A percentile compares a stretch with the other conserved stretches of the same genome.
These are phyloP conservation scores for Luperina testacea DNA, from an alignment of 2,888 invertebrate species.

Conservation along the genomic window DNA sequence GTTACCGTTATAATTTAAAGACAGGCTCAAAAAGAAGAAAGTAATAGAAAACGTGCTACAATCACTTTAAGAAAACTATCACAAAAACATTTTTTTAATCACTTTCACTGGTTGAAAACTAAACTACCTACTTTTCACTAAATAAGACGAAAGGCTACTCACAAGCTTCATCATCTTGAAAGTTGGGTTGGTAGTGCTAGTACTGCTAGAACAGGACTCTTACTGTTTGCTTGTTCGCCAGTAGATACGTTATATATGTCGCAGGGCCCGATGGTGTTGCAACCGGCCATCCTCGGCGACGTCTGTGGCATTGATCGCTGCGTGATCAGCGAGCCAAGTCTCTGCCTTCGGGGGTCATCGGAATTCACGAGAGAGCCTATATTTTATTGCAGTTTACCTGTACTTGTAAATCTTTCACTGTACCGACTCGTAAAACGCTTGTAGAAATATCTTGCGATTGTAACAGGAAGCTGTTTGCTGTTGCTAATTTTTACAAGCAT, in stretches of 20 bases:
- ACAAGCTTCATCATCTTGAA: conserved; percentile 87
- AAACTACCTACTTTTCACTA: neutral
- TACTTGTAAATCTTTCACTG: conserved; percentile 57
- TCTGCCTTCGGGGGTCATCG: conserved; percentile 72
- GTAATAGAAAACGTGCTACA: neutral
- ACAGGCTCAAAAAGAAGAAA: neutral
- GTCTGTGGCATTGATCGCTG: conserved; percentile 84
- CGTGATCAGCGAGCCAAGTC: conserved; percentile 82
- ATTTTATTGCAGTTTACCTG: conserved; percentile 52
- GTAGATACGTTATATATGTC: conserved; percentile 79
- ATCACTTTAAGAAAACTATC: neutral
- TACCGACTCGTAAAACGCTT: conserved; percentile 13
- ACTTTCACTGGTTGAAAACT: conserved; percentile 9
- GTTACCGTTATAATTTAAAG: neutral
- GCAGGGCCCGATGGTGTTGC: conserved; percentile 70
- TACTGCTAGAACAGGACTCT: conserved; percentile 78
- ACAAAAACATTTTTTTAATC: neutral
- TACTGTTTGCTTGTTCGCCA: conserved; percentile 67
- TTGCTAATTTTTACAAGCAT: neutral
- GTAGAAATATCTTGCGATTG: conserved; percentile 2
- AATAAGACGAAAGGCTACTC: conserved; percentile 68
- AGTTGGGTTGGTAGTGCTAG: conserved; percentile 73
- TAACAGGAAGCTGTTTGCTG: neutral
- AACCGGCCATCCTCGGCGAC: conserved; percentile 74
- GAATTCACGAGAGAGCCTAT: conserved; percentile 59